Conservation (phyloP, 1,140 invertebrate species). For the Zaprionus nigranus region DNA sequence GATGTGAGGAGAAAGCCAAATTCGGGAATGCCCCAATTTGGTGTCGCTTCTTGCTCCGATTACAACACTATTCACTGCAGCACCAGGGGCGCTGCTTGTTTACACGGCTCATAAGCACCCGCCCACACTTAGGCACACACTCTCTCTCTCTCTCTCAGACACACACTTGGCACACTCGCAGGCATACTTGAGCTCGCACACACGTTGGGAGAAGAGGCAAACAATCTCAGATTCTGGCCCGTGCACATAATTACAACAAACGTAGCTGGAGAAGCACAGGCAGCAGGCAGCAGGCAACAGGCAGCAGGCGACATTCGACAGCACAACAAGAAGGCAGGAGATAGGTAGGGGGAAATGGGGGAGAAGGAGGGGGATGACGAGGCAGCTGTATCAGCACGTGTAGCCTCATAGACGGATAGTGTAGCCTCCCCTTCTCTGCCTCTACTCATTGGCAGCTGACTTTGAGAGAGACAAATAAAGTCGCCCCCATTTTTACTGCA, state of each 20-base stretch:
- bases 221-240: conserved; percentile 30
- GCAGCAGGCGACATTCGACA: conserved; percentile 7
- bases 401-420: conserved; percentile 10
- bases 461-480: background rate
- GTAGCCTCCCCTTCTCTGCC: background rate
- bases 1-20: background rate
- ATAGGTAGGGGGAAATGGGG: background rate
- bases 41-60: conserved; percentile 1
- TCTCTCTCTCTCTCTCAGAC: background rate
- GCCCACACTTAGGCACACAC: background rate
- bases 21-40: conserved; percentile 5
- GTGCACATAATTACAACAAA: conserved; percentile 41
- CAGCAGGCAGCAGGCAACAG: conserved; percentile 9
- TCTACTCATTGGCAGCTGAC: background rate
- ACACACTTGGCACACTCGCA: conserved; percentile 13
- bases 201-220: conserved; percentile 24
- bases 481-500: background rate
- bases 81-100: conserved; percentile 27
- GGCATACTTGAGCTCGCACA: conserved; percentile 19
- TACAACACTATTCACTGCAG: conserved; percentile 16
- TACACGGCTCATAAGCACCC: conserved; percentile 39
- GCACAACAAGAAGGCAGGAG: background rate
- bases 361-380: background rate
- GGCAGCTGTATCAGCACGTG: no score
- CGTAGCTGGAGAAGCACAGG: background rate